Conservation (phyloP, 2,113 vertebrate genomes). For the Phaethornis superciliosus region DNA sequence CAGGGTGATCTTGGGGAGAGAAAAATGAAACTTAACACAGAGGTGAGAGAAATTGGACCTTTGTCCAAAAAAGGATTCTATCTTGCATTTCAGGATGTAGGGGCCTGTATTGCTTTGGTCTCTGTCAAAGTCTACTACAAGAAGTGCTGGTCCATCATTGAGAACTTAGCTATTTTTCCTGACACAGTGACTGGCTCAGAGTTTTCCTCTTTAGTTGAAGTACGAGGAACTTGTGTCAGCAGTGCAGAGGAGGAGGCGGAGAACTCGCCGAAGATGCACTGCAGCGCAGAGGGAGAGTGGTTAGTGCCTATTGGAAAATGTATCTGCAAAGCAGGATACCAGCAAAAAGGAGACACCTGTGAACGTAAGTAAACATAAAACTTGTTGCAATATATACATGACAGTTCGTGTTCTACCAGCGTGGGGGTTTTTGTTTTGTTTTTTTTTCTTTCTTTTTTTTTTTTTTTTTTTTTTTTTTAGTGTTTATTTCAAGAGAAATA, state of each 20-base stretch:
- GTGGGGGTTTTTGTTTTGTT: too few species aligned
- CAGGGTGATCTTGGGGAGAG: conserved; percentile 98
- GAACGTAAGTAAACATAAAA: conserved; percentile 89
- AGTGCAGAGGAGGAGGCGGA: conserved; percentile 96
- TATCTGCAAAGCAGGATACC: conserved; percentile 97
- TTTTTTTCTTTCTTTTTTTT: too few species aligned
- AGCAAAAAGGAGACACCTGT: conserved; percentile 96
- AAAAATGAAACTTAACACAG: conserved; percentile 99
- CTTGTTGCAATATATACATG: not conserved
- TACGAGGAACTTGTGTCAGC: conserved; percentile 92
- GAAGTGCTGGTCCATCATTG: conserved; percentile 99
- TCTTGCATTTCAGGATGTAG: conserved; percentile 99
- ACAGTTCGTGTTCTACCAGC: not conserved
- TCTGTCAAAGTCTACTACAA: conserved; percentile 99
- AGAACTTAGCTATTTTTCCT: conserved; percentile 98
- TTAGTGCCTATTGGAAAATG: conserved; percentile 99
- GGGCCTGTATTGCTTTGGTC: conserved; percentile 97
- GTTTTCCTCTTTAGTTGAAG: conserved; percentile 98
- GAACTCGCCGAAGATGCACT: conserved; percentile 98
- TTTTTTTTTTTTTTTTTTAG: too few species aligned
- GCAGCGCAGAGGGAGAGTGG: conserved; percentile 98
- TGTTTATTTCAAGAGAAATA: not conserved
- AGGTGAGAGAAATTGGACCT: conserved; percentile 97
- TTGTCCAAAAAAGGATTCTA: conserved; percentile 97
- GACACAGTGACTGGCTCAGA: conserved; percentile 99